Base-by-base conservation (phyloP, 2,113 vertebrate species). In the Arothron firmamentum region DNA sequence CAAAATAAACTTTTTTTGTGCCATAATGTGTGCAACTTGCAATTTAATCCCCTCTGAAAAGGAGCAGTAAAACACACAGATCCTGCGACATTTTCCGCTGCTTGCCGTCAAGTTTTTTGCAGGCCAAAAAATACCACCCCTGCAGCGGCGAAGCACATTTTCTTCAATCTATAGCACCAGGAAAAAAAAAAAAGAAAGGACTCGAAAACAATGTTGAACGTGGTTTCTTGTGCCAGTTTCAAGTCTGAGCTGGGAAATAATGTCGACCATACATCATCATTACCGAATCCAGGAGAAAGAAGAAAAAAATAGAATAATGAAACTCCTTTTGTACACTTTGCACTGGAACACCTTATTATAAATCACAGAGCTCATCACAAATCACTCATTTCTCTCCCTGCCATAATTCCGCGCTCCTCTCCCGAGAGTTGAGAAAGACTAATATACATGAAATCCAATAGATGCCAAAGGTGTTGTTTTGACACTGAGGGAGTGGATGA, bases 381-480 rank as follows among this genome's bases (percentile, higher is more conserved):
- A 68, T 63, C 64, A 38, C 69, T 80, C 62, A 69, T 78, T 79
- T 62, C 49, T 45, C 64, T 48, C 57, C 68, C 17, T 13, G 17
- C 59, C 63, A 52, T 70, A 70, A 79, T 75, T 85, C 62, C 59
- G 47, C 46, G 48, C 57, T 23, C 57, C 60, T 79, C 72, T 59
- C 59, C 4, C 13, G 61, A 71, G 66, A 67, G 46, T 43, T 19
- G 20, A 62, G 56, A 58, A 56, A 52, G 52, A 75, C 55, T 49
- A 58, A 76, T 67, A 66, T 59, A 78, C 67, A 63, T 70, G 67
- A 72, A 75, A 81, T 67, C 52, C 62, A 68, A 75, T 70, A 70
- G 55, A 80, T 77, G 84, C 73, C 80, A 81, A 82, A 80, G 81
- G 73, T 83, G 79, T 81, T 87, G 81, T 83, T 85, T 82, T 85